Conservation (phyloP, 2,113 vertebrate genomes). For the Machaerirhynchus nigripectus region DNA sequence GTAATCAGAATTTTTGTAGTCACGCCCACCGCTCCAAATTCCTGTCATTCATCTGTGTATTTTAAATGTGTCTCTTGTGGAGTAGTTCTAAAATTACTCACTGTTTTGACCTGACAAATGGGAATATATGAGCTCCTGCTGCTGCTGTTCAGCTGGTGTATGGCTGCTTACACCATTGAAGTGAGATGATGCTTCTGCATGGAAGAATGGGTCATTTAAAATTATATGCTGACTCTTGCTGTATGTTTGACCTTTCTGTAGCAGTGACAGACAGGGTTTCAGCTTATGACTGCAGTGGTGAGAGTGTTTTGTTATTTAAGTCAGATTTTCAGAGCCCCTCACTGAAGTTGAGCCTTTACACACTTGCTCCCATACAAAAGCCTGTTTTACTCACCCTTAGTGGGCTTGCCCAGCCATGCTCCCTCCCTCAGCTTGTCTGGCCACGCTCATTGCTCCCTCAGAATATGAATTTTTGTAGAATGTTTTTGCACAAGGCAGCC, state of each 20-base stretch:
- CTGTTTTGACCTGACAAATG: background rate
- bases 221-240: background rate
- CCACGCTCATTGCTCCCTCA: background rate
- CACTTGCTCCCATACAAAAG: background rate
- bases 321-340: background rate
- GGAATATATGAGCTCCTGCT: background rate
- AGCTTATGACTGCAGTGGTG: background rate
- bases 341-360: background rate
- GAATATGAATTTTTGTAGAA: background rate
- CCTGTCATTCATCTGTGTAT: slow-evolving; percentile 13
- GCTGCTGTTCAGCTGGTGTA: background rate
- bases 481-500: background rate
- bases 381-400: background rate
- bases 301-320: background rate
- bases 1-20: slow-evolving; percentile 28
- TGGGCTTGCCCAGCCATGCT: background rate
- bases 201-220: background rate
- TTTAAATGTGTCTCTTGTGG: slow-evolving; percentile 6
- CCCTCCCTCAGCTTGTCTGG: background rate
- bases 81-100: slow-evolving; percentile 27
- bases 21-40: background rate
- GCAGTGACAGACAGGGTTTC: background rate
- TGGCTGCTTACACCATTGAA: background rate
- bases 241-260: background rate
- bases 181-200: background rate